A percentile compares a stretch with the other conserved stretches of the same genome.
Evolutionary conservation across 2,888 invertebrate species (phyloP).

Genomic region (Metellina segmentata): DNA sequence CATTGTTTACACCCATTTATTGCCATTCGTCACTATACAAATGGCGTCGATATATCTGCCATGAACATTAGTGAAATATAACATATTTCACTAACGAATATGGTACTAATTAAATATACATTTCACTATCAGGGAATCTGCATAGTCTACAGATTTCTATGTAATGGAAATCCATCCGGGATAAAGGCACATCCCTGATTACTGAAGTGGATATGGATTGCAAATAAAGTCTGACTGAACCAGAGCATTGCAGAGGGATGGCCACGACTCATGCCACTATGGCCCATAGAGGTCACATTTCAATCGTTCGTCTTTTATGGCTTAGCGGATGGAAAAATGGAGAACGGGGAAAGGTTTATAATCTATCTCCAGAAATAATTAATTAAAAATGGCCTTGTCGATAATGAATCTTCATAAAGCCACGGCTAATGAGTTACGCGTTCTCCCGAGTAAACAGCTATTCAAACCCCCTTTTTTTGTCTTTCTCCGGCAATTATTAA

Average conservation of each 20-base stretch:
- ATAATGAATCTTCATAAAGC: constrained; percentile 69
- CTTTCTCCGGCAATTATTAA: constrained; percentile 49
- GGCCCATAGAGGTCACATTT: constrained; percentile 18
- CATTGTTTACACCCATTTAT: too few species aligned
- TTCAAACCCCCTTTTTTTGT: constrained; percentile 32
- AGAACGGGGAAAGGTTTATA: constrained; percentile 29
- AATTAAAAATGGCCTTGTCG: constrained; percentile 62
- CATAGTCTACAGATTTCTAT: too few species aligned
- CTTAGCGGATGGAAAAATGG: constrained; percentile 52
- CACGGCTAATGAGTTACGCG: constrained; percentile 64
- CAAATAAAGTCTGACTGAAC: neutral
- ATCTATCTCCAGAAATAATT: constrained; percentile 61
- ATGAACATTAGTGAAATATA: too few species aligned
- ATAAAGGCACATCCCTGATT: too few species aligned
- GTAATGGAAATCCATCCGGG: too few species aligned
- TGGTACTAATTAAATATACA: too few species aligned
- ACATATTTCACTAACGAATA: too few species aligned
- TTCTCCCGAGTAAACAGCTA: constrained; percentile 53
- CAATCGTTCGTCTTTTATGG: constrained; percentile 62
- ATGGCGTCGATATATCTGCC: too few species aligned
- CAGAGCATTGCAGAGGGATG: neutral
- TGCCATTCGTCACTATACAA: too few species aligned
- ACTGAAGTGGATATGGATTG: too few species aligned
- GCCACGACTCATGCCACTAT: constrained; percentile 34
- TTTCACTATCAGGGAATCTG: too few species aligned